A percentile compares a stretch with the other conserved stretches of the same genome.
Evolutionary conservation across 2,888 invertebrate genomes (phyloP).

Genomic region (Morpho helenor): DNA sequence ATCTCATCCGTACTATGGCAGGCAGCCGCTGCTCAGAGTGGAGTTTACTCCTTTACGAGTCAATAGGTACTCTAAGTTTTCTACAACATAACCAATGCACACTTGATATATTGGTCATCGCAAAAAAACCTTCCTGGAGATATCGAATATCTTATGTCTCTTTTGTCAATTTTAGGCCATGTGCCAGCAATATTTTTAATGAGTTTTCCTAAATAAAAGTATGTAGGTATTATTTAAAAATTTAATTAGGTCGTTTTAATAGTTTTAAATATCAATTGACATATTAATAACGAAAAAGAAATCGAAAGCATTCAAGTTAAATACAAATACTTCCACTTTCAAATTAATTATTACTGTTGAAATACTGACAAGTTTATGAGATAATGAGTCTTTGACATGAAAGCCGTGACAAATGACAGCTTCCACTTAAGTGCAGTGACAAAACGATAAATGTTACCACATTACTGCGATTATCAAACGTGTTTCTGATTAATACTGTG

Average conservation of each 20-base stretch:
- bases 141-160: no score
- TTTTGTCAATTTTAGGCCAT: no score
- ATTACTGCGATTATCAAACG: not conserved
- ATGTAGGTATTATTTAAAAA: not conserved
- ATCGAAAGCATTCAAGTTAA: slow-evolving; percentile 6
- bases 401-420: slow-evolving; percentile 5
- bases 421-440: slow-evolving; percentile 3
- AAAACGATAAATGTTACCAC: not conserved
- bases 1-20: no score
- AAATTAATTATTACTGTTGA: slow-evolving; percentile 10
- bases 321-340: slow-evolving; percentile 14
- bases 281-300: not conserved
- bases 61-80: no score
- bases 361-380: slow-evolving; percentile 7
- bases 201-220: not conserved
- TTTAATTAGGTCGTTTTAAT: not conserved
- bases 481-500: no score
- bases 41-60: no score
- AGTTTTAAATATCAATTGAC: not conserved
- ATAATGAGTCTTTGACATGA: slow-evolving; percentile 9
- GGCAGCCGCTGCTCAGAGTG: no score
- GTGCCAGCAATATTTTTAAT: no score
- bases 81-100: no score
- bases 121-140: no score
- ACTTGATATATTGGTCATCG: no score